Conservation (phyloP, 2,797 vertebrate genomes). For the Onychomys arenicola region DNA sequence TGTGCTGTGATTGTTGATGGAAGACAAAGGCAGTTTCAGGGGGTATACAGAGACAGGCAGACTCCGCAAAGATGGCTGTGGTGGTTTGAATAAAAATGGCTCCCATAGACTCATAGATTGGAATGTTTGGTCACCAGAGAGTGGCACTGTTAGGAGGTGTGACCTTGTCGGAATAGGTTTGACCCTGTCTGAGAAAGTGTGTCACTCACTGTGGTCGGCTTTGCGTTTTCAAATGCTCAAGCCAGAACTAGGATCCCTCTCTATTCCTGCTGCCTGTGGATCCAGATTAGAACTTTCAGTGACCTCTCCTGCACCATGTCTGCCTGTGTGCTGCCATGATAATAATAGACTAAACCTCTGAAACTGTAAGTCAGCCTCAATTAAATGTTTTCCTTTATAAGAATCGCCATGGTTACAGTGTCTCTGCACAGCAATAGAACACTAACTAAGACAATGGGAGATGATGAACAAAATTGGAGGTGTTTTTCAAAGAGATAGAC, state of each 20-base stretch:
- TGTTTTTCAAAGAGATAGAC: constrained; percentile 48
- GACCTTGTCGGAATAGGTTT: not conserved
- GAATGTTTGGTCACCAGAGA: not conserved
- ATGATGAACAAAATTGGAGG: not conserved
- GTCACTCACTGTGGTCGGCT: no score
- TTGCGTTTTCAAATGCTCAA: not conserved
- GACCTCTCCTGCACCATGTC: not conserved
- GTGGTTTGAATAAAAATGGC: not conserved
- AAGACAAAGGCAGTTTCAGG: not conserved
- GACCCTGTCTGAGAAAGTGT: not conserved
- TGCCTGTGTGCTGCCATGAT: not conserved
- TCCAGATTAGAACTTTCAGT: not conserved
- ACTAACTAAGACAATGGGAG: not conserved
- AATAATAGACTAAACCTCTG: not conserved
- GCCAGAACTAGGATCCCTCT: no score
- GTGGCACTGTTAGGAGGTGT: not conserved
- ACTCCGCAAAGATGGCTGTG: not conserved
- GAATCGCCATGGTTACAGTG: not conserved
- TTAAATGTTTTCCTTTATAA: not conserved
- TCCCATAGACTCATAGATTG: not conserved
- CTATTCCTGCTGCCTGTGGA: not conserved
- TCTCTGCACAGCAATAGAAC: not conserved
- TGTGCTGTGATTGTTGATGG: not conserved
- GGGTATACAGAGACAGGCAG: not conserved
- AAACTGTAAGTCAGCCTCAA: not conserved